Conservation (phyloP, 2,113 vertebrate genomes). For the Papio anubis region DNA sequence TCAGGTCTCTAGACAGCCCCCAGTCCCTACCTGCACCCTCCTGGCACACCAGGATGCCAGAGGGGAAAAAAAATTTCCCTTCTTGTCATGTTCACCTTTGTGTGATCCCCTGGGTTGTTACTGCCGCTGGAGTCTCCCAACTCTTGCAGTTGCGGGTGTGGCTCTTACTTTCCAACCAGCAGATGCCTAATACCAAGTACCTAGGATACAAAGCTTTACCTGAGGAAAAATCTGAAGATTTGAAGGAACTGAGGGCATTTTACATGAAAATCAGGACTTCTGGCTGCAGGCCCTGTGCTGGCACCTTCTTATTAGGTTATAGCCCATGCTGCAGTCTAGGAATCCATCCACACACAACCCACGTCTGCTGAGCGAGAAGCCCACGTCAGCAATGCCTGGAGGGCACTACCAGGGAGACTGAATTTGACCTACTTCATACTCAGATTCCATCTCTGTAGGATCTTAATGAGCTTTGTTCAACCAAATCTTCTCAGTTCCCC, state of each 20-base stretch:
- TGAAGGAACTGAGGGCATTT: not conserved
- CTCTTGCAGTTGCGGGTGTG: not conserved
- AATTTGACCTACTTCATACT: constrained; percentile 57
- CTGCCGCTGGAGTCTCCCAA: not conserved
- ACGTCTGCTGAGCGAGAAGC: not conserved
- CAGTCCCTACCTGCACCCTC: rapidly evolving
- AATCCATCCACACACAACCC: not conserved
- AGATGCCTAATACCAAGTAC: not conserved
- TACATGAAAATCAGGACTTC: not conserved
- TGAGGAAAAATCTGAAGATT: not conserved
- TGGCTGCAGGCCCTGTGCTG: not conserved
- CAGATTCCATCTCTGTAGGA: not conserved
- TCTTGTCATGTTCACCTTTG: not conserved
- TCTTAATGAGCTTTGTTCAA: constrained; percentile 62
- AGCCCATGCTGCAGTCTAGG: not conserved
- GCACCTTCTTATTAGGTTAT: not conserved
- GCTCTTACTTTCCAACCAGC: not conserved
- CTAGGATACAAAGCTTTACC: not conserved
- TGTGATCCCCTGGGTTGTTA: not conserved
- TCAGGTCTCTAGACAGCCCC: not conserved
- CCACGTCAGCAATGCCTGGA: not conserved
- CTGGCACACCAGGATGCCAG: not conserved
- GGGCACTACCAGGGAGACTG: not conserved
- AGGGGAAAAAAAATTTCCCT: not conserved
- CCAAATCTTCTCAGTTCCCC: constrained; percentile 12